A percentile compares a stretch with the other conserved stretches of the same genome.
Evolutionary conservation across 2,113 vertebrate genomes (phyloP).

Genomic region (Seriola dumerili): DNA sequence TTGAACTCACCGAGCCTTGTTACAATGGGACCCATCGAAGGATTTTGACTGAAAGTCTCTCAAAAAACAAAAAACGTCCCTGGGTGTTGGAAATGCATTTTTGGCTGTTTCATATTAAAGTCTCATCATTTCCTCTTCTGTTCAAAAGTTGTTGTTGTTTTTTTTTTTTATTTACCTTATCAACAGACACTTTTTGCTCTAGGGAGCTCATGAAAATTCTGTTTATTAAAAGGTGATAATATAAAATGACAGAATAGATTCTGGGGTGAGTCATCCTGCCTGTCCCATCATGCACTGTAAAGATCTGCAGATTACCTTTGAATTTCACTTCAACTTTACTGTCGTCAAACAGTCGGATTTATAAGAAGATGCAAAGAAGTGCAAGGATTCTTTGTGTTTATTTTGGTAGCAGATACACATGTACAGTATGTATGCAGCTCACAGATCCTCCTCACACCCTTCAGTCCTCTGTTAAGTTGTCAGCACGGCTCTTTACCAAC

Average conservation of each 20-base stretch:
- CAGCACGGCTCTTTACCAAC: constrained; percentile 4
- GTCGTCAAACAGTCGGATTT: not conserved
- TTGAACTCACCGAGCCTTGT: constrained; percentile 52
- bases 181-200: not conserved
- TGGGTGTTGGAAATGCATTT: not conserved
- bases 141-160: not conserved
- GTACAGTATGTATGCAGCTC: not conserved
- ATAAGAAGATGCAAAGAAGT: not conserved
- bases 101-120: constrained; percentile 9
- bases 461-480: constrained; percentile 5
- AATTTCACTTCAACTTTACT: not conserved
- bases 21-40: constrained; percentile 18
- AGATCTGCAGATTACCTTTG: not conserved
- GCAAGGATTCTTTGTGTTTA: not conserved
- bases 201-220: not conserved
- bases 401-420: not conserved
- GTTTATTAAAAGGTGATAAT: not conserved
- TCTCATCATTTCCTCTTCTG: not conserved
- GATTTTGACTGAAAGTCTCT: constrained; percentile 3
- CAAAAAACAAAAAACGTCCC: not conserved
- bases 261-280: not conserved
- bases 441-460: not conserved
- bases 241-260: not conserved
- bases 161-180: not conserved
- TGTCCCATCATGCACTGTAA: not conserved